Evolutionary conservation across 1,140 invertebrate genomes (phyloP), one percentile per base, ranked within the genome.

Genomic region (Daktulosphaira vitifoliae): DNA sequence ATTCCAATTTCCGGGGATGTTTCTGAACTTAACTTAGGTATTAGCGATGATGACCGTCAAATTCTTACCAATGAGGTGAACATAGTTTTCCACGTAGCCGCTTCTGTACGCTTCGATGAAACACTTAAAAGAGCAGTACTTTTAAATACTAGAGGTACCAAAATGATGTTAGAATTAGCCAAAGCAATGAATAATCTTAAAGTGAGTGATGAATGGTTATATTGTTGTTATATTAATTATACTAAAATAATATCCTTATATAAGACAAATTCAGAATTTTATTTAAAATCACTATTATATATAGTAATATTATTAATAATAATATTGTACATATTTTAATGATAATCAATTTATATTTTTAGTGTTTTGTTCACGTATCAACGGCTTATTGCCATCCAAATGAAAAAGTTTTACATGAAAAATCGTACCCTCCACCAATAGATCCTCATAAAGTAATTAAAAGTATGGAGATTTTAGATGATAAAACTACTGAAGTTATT

Each of bases 361-460:
- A 78, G 72, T 69, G 81, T 15, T 81, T 83, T 68, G 75, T 79
- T 53, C 79, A 85, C 68, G 78, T 85, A 7, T 83, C 82, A 15
- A 84, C 83, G 5, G 80, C 82, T 0, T 85, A 84, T 68, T 81
- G 83, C 74, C 79, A 87, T 68, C 74, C 79, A 4, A 73, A 79
- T 66, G 76, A 80, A 72, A 82, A 85, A 74, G 74, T 86, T 13
- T 74, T 87, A 6, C 78, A 81, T 64, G 86, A 88, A 71, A 84
- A 81, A 69, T 79, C 83, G 1, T 96, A 97, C 75, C 85, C 87
- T 33, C 89, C 92, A 0, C 88, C 90, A 13, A 83, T 87, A 0
- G 82, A 96, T 77, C 92, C 94, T 0, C 83, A 94, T 70, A 86
- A 90, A 74, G 81, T 97, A 9, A 90, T 97, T 20, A 85, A 92